Conservation (phyloP, 1,140 invertebrate genomes). For the Metopolophium dirhodum region DNA sequence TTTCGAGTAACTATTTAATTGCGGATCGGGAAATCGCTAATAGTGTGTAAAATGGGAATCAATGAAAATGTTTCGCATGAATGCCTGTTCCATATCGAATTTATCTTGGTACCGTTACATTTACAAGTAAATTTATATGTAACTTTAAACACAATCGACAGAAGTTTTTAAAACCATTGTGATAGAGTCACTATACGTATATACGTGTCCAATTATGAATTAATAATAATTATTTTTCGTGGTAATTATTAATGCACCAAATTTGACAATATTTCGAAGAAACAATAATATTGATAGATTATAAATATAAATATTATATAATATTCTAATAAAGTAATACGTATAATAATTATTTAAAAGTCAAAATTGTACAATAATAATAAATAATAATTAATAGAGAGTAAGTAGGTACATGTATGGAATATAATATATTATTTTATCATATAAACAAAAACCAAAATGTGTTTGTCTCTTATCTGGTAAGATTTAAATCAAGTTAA, state of each 20-base stretch:
- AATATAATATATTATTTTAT: neutral
- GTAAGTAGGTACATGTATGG: neutral
- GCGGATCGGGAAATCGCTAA: conserved; percentile 14
- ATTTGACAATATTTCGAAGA: neutral
- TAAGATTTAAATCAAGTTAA: neutral
- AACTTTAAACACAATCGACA: neutral
- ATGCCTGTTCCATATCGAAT: neutral
- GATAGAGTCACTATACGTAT: neutral
- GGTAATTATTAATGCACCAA: neutral
- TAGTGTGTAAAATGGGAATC: conserved; percentile 33
- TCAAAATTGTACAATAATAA: neutral
- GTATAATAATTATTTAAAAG: neutral
- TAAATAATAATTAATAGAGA: neutral
- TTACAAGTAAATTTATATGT: neutral
- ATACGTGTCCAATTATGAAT: neutral
- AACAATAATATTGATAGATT: neutral
- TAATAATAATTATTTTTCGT: neutral
- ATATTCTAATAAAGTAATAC: neutral
- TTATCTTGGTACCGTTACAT: neutral
- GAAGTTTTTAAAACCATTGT: neutral
- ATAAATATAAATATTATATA: neutral
- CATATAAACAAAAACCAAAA: neutral
- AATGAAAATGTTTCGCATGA: conserved; percentile 2
- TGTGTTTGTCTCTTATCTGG: neutral
- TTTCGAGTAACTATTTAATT: conserved; percentile 8